Evolutionary conservation across 2,888 invertebrate genomes (phyloP), one percentile per base, ranked within the genome.

Genomic region (Balanococcus diminutus): DNA sequence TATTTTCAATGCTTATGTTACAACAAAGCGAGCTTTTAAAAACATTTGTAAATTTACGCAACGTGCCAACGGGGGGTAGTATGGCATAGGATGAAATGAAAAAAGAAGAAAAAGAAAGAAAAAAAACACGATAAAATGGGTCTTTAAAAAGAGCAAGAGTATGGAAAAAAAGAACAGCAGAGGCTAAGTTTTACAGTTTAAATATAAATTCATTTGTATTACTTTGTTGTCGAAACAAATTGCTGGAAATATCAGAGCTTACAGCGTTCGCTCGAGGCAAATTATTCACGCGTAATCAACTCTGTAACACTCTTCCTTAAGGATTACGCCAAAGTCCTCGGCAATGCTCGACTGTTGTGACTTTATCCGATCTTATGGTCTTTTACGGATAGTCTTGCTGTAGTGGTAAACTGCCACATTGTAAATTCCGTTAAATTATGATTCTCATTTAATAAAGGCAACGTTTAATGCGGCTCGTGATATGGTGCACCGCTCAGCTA

Each of bases 361-460:
- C 75, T 79, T 79, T 79, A 79, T 79, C 75, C 75, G 75, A 79
- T 79, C 75, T 79, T 79, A 79, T 79, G 75, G 75, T 79, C 75
- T 79, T 79, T 36, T 79, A 79, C 75, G 75, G 36, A 79, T 79
- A 79, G 31, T 79, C 75, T 32, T 19, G 75, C 36, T 79, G 9
- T 36, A 25, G n/a, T 14, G n/a, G 75, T 79, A 79, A 79, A 79
- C 75, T 79, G 36, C 36, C 19, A 36, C 75, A 36, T 79, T 79
- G 19, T 79, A 36, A 36, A 79, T 79, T 79, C 32, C 32, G 75
- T 79, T 79, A 79, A 79, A 79, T 79, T 79, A 79, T 79, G 75
- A 79, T 79, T 79, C 75, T 79, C 75, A 79, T 79, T 79, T 36
- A 79, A 79, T 79, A 79, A 79, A 36, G 36, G 75, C 75, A 79